Evolutionary conservation across 2,797 vertebrate genomes (phyloP).

Genomic region (Pseudochirops corinnae): DNA sequence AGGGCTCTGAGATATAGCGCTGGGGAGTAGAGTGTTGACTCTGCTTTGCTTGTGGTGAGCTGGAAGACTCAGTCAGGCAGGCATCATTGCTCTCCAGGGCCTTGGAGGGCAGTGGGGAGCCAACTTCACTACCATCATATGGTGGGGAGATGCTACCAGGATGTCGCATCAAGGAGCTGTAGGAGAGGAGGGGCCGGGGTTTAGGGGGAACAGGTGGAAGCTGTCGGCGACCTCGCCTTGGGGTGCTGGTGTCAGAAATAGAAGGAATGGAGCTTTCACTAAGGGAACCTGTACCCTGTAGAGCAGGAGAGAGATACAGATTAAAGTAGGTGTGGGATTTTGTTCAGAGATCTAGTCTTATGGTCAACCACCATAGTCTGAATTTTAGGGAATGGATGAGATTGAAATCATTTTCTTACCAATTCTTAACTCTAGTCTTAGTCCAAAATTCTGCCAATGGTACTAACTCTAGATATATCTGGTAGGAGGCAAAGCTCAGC

Average conservation of each 20-base stretch:
- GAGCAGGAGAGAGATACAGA: neutral
- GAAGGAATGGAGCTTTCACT: conserved; percentile 92
- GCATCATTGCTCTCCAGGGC: conserved; percentile 80
- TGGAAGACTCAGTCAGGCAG: conserved; percentile 85
- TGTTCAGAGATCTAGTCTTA: neutral
- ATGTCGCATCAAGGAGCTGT: conserved; percentile 92
- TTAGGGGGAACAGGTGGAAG: conserved; percentile 95
- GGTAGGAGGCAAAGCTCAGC: neutral
- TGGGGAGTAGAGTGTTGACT: conserved; percentile 92
- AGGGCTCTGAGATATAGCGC: conserved; percentile 97
- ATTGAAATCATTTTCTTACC: neutral
- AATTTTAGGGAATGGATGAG: neutral
- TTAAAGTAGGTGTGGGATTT: conserved; percentile 10
- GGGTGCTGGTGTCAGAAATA: conserved; percentile 91
- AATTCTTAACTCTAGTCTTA: neutral
- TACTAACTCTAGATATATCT: neutral
- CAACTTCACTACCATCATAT: conserved; percentile 85
- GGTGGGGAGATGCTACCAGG: conserved; percentile 85
- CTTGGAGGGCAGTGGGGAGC: conserved; percentile 84
- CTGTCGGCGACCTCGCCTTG: conserved; percentile 93
- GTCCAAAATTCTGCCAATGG: neutral
- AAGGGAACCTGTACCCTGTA: conserved; percentile 89
- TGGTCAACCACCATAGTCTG: neutral
- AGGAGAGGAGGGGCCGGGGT: conserved; percentile 95
- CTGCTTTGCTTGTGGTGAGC: conserved; percentile 83